Evolutionary conservation across 2,888 invertebrate species (phyloP).

Genomic region (Caradrina clavipalpis): DNA sequence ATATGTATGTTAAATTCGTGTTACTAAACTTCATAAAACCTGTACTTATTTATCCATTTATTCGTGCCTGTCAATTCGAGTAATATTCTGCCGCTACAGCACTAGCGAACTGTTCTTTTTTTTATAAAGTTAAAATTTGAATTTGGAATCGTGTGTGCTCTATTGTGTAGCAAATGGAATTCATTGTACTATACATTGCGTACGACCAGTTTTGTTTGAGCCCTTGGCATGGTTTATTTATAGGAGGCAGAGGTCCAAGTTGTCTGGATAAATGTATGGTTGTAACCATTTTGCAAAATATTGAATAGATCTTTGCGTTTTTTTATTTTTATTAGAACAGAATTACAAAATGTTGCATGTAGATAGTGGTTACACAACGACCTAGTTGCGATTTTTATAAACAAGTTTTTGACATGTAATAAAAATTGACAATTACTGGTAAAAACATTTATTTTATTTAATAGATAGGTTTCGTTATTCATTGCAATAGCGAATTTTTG

Average conservation of each 20-base stretch:
- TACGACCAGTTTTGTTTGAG: slow-evolving; percentile 71
- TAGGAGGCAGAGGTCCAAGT: slow-evolving; percentile 46
- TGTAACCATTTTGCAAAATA: slow-evolving; percentile 75
- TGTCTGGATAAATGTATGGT: slow-evolving; percentile 46
- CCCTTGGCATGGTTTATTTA: slow-evolving; percentile 60
- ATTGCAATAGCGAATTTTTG: slow-evolving; percentile 41
- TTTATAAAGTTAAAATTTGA: slow-evolving; percentile 83
- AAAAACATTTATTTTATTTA: slow-evolving; percentile 62
- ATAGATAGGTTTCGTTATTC: slow-evolving; percentile 49
- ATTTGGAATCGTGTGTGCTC: slow-evolving; percentile 89
- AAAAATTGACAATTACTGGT: slow-evolving; percentile 65
- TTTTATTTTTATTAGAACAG: slow-evolving; percentile 66
- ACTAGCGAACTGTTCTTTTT: slow-evolving; percentile 72
- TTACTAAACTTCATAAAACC: slow-evolving; percentile 27
- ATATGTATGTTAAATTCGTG: slow-evolving; percentile 22
- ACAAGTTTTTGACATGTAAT: slow-evolving; percentile 64
- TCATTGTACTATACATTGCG: slow-evolving; percentile 82
- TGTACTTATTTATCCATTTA: slow-evolving; percentile 37
- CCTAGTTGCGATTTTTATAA: slow-evolving; percentile 66
- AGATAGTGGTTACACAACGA: slow-evolving; percentile 64
- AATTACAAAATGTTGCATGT: slow-evolving; percentile 74
- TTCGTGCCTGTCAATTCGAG: slow-evolving; percentile 40
- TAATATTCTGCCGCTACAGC: slow-evolving; percentile 51
- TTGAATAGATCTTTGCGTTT: slow-evolving; percentile 69
- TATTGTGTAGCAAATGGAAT: slow-evolving; percentile 89